Percentiles rank a stretch among this genome's conserved stretches.
Evolutionary conservation across 2,797 vertebrate genomes (phyloP).

Genomic region (Catharus ustulatus): DNA sequence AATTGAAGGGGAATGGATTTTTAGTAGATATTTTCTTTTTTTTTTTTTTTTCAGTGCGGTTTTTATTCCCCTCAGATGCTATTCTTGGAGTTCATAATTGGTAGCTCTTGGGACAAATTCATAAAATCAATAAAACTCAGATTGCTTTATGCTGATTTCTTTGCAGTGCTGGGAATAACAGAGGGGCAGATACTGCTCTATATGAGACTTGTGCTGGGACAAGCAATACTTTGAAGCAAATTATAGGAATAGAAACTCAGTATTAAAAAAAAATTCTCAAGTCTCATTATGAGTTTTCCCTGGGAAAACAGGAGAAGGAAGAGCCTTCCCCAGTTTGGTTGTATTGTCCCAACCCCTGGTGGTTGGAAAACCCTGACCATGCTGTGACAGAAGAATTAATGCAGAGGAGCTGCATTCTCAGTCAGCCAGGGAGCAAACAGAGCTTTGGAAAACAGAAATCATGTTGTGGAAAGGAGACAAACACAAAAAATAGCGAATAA

Average conservation of each 20-base stretch:
- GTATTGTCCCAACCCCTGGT: background rate
- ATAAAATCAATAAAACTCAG: background rate
- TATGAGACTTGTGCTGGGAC: background rate
- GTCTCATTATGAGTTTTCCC: background rate
- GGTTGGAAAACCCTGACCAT: background rate
- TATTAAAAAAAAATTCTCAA: background rate
- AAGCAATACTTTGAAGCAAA: background rate
- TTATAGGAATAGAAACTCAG: background rate
- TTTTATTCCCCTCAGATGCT: constrained; percentile 32
- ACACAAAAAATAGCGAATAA: background rate
- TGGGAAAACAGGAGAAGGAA: background rate
- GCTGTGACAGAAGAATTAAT: background rate
- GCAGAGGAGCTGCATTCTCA: background rate
- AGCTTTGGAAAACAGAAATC: background rate
- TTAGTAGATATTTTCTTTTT: background rate
- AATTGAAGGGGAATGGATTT: background rate
- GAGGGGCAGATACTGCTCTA: background rate
- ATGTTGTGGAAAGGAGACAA: background rate
- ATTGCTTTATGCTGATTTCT: background rate
- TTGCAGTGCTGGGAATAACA: background rate
- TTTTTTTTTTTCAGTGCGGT: background rate
- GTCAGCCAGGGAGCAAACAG: background rate
- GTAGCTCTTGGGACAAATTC: constrained; percentile 26
- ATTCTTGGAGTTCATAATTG: constrained; percentile 9
- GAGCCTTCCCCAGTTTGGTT: background rate